Percentiles rank a stretch among this genome's conserved stretches.
Evolutionary conservation across 2,113 vertebrate species (phyloP).

Genomic region (Mobula birostris): DNA sequence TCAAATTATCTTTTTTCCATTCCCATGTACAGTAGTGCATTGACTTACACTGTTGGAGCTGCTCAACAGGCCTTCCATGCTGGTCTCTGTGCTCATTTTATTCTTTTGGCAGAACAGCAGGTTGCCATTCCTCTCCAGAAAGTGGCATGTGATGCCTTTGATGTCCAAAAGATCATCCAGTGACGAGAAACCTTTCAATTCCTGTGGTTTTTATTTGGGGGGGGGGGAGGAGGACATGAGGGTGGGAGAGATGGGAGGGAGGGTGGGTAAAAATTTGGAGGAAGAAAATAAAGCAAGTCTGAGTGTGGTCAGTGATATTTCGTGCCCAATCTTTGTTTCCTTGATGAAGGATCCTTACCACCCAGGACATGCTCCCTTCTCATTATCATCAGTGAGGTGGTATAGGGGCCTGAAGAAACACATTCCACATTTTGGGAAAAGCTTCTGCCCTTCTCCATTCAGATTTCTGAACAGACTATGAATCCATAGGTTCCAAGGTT

Average conservation of each 20-base stretch:
- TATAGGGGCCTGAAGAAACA: no score
- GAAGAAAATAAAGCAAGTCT: background rate
- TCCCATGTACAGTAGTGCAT: background rate
- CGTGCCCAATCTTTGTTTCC: no score
- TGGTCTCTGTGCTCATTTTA: background rate
- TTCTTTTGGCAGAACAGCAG: slow-evolving; percentile 44
- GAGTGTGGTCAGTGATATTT: no score
- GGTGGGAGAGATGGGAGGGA: background rate
- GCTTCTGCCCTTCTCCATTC: no score
- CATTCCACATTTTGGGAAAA: no score
- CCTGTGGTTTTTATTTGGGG: slow-evolving; percentile 40
- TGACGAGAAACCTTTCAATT: slow-evolving; percentile 49
- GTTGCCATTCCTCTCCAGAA: slow-evolving; percentile 51
- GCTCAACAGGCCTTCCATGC: background rate
- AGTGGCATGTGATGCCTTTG: slow-evolving; percentile 51
- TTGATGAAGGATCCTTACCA: no score
- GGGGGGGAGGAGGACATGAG: background rate
- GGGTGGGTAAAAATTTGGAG: background rate
- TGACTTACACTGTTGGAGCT: slow-evolving; percentile 31
- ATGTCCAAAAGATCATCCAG: slow-evolving; percentile 49
- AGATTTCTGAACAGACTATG: no score
- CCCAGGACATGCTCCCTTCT: no score
- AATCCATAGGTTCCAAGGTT: no score
- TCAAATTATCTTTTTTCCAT: background rate
- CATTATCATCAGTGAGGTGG: no score